Evolutionary conservation across 2,797 vertebrate genomes (phyloP).

Genomic region (Spatula versicolor): DNA sequence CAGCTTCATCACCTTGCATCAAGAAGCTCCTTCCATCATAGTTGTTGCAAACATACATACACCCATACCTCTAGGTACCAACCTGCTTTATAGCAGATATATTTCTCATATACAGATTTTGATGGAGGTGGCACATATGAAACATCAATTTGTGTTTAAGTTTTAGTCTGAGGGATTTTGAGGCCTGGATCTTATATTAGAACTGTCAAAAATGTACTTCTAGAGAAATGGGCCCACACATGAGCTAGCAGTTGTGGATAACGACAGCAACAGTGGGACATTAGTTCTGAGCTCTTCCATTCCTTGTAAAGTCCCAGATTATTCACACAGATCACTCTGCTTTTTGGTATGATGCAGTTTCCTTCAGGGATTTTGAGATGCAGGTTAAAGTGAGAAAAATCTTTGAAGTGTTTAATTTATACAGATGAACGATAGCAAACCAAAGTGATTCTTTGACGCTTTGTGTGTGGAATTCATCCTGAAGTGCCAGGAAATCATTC

Average conservation of each 20-base stretch:
- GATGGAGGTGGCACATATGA: neutral
- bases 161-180: neutral
- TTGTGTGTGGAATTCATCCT: neutral
- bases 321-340: neutral
- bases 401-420: constrained; percentile 37
- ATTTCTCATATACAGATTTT: neutral
- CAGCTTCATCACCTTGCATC: neutral
- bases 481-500: constrained; percentile 11
- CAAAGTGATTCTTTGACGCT: constrained; percentile 8
- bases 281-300: neutral
- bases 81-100: neutral
- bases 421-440: neutral
- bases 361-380: constrained; percentile 22
- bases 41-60: accelerated
- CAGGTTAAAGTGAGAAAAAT: constrained; percentile 24
- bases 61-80: neutral
- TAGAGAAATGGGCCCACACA: neutral
- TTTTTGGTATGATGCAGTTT: neutral
- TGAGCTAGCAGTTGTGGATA: neutral
- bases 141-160: neutral
- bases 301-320: neutral
- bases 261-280: neutral
- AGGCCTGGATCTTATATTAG: neutral
- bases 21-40: neutral
- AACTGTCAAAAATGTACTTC: neutral